Conservation (phyloP, 2,888 invertebrate species). For the Mellilla xanthometata region DNA sequence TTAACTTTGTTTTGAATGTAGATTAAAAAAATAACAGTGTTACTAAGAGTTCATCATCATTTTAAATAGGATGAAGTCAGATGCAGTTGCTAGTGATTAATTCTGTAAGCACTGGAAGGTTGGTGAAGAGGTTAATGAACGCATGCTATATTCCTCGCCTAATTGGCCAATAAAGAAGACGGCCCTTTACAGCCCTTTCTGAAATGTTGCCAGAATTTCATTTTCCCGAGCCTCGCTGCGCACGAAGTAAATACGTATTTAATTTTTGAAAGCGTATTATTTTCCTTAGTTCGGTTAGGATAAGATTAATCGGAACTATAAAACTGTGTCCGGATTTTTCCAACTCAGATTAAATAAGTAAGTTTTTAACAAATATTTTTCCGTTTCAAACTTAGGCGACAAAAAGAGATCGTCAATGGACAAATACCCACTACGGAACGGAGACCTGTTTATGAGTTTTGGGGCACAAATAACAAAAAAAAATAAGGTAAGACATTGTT, state of each 20-base stretch:
- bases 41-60: neutral
- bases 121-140: constrained; percentile 51
- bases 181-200: constrained; percentile 41
- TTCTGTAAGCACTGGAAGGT: constrained; percentile 43
- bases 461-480: no score
- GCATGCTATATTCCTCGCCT: constrained; percentile 56
- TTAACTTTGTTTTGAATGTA: neutral
- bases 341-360: no score
- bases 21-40: neutral
- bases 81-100: constrained; percentile 4
- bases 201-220: constrained; percentile 40
- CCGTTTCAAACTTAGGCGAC: no score
- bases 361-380: no score
- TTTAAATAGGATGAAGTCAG: neutral
- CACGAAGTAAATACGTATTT: constrained; percentile 21
- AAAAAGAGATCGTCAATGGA: no score
- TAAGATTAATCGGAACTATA: no score
- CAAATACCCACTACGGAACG: no score
- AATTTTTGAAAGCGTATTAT: no score
- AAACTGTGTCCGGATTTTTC: no score
- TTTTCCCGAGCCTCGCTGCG: constrained; percentile 34
- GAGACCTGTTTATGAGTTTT: no score
- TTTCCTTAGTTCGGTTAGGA: no score
- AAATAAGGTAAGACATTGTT: no score
- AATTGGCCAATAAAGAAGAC: constrained; percentile 62